Base-by-base conservation (phyloP, 2,113 vertebrate species). In the Equus przewalskii region DNA sequence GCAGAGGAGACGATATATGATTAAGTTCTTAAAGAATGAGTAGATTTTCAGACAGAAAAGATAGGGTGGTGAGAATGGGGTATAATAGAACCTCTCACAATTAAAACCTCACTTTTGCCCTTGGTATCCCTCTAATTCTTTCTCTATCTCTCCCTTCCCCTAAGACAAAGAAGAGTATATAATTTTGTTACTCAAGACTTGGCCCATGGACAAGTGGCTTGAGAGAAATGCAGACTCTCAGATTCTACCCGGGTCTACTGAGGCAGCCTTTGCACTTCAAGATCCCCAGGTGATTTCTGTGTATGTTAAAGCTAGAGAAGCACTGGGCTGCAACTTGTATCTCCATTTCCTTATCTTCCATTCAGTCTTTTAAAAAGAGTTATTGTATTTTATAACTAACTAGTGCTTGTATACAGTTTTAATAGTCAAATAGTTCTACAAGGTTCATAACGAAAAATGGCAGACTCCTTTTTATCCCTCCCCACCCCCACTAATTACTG, bases 201-300 rank as follows among this genome's bases (percentile, higher is more conserved):
- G 30, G 26, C 76, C 33, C 3, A 2, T 51, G 49, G 28, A 72
- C 21, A 7, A 73, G 62, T 30, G 93, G 28, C 10, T n/a, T 33
- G 41, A 83, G 91, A 91, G 64, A 91, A 83, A 44, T 87, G 79
- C 6, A 89, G 65, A 83, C 62, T 41, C 51, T 90, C n/a, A 58
- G 62, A 56, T 28, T 22, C 69, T 19, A 65, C 9, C 44, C 11
- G 28, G 3, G 28, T 65, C 58, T 92, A 46, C 33, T 58, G 46
- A 78, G 56, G 30, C 30, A 56, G 46, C 21, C 5, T n/a, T 41
- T 78, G 9, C 26, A 69, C 58, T 89, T 51, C 1, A 70, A 65
- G 58, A 46, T 54, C 14, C 33, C 41, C 4, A 19, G 75, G 64
- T 51, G 21, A 30, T 51, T 36, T 73, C 18, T 46, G 6, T 15